Base-by-base conservation (phyloP, 2,113 vertebrate species). In the Spizaetus ornatus region DNA sequence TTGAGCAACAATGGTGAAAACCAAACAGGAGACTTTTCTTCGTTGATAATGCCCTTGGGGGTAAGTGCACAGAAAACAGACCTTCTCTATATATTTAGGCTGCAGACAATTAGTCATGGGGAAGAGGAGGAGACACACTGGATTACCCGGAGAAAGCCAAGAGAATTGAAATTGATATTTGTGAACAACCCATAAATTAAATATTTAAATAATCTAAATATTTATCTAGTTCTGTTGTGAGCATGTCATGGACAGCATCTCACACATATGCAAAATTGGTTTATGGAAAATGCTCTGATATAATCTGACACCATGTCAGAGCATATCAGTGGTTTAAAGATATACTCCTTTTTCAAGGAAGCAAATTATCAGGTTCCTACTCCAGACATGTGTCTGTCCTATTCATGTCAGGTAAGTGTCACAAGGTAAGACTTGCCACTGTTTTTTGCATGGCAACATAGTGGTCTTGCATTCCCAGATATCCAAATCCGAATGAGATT, bases 251-350 rank as follows among this genome's bases (percentile, higher is more conserved):
- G 43, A 50, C 62, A 93, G 42, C 61, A 72, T 78, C 62, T 95
- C 86, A 94, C 55, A 78, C 32, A 63, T 73, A 56, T 45, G 47
- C 3, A 19, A 58, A 86, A 77, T 1, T 16, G 9, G 42, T 63
- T 96, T 82, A 86, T 67, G 42, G 80, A 89, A 94, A 92, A 74
- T 78, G 47, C n/a, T 50, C 62, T 95, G 59, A 96, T 97, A 59
- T n/a, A 93, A 58, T 67, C n/a, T 95, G 96, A 95, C 96, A 95
- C 29, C 12, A n/a, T 36, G 87, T 96, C 96, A 88, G 45, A 93
- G 20, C 25, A 4, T 40, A 97, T 96, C 76, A 96, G 58, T 62
- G 36, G 17, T 92, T 94, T 74, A 67, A 84, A 85, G 76, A 85
- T 94, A 90, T 56, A 61, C 8, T 84, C 18, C 3, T 6, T 50